Base-by-base conservation (phyloP, 2,888 invertebrate genomes). In the Xiphydria camelus region DNA sequence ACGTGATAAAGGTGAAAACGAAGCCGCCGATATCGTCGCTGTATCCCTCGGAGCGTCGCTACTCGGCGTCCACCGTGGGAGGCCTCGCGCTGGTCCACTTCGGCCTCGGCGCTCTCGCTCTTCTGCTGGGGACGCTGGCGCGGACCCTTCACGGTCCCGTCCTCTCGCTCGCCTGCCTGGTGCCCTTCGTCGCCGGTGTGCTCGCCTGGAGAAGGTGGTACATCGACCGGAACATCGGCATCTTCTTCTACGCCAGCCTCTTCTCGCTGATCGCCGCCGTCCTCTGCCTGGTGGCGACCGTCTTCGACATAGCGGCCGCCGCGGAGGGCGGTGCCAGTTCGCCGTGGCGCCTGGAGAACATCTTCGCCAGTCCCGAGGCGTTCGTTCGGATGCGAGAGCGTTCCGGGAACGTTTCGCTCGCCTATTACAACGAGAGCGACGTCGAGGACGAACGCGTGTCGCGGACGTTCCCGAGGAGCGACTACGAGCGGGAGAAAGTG, bases 131-230 rank as follows among this genome's bases (percentile, higher is more conserved):
- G 0, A 79, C 79, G 41, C 61, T 85, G 10, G 82, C 82, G 1
- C 34, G 50, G n/a, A 61, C 61, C 7, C 38, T 62, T 12, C 68
- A 65, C 37, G 68, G 68, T 0, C 59, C 61, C 2, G 44, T 66
- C 5, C 45, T 68, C 6, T 63, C 59, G n/a, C 47, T 64, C 20
- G 53, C 55, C 15, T 68, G 63, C 17, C 38, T 64, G 38, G 54
- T 65, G 4, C 66, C 67, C 4, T 55, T 60, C 20, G 42, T 80
- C 3, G 76, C 82, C 0, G 83, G 83, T 1, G 75, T 84, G 7
- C 63, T 85, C 33, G 85, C 86, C 1, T 85, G 85, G 61, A 80
- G 82, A 22, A 74, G 79, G 50, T 86, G 86, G 86, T 86, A 86
- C 63, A 80, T 84, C 33, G 85, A 86, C 60, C 78, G 79, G 45